These are phyloP conservation scores for Oscheius myriophilus DNA, from an alignment of 2,888 invertebrate genomes.

Conservation along the genomic window DNA sequence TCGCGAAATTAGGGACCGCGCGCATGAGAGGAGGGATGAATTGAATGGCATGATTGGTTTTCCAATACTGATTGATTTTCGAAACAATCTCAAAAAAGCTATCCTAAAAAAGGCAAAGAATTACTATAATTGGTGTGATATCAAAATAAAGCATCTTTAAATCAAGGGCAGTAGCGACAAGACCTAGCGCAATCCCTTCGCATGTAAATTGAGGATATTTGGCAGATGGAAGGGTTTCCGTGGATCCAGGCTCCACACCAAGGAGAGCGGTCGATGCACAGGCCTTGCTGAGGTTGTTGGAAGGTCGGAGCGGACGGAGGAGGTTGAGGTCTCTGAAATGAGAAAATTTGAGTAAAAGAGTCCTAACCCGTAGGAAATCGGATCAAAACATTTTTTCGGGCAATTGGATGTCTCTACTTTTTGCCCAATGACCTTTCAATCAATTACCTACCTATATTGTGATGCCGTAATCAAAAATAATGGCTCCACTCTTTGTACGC, in stretches of 20 bases:
- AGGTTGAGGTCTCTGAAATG: slow-evolving; percentile 4
- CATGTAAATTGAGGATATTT: slow-evolving; percentile 68
- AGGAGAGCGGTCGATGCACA: slow-evolving; percentile 52
- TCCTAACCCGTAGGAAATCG: slow-evolving; percentile 8
- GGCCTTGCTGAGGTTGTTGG: slow-evolving; percentile 9
- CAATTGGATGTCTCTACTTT: too few relatives aligned
- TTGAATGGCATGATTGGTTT: too few relatives aligned
- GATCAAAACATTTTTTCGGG: too few relatives aligned
- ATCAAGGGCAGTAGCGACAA: slow-evolving; percentile 59
- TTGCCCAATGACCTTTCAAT: too few relatives aligned
- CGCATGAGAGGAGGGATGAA: too few relatives aligned
- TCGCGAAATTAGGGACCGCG: not conserved
- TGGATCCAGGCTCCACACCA: slow-evolving; percentile 66
- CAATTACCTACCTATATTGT: too few relatives aligned
- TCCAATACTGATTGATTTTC: too few relatives aligned
- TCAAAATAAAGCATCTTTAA: not conserved
- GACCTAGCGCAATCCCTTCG: slow-evolving; percentile 63
- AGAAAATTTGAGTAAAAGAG: not conserved
- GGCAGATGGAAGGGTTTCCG: slow-evolving; percentile 58
- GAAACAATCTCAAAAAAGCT: too few relatives aligned
- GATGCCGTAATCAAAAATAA: too few relatives aligned
- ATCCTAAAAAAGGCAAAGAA: too few relatives aligned
- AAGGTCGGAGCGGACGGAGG: not conserved
- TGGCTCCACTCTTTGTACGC: too few relatives aligned
- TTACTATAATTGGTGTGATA: not conserved